A percentile compares a stretch with the other conserved stretches of the same genome.
Evolutionary conservation across 2,113 vertebrate genomes (phyloP).

Genomic region (Ondatra zibethicus): DNA sequence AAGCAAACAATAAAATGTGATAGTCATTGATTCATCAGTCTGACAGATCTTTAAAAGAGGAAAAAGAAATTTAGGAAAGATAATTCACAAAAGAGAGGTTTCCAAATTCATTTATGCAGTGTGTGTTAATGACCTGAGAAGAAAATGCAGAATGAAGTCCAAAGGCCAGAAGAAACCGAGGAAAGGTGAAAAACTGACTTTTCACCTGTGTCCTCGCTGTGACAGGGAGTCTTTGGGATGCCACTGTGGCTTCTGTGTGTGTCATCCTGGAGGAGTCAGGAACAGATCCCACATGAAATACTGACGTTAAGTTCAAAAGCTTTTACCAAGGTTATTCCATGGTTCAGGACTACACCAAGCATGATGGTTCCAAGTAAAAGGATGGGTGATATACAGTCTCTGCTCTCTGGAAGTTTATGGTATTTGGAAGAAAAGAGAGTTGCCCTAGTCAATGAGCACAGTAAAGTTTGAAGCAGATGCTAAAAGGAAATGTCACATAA

Average conservation of each 20-base stretch:
- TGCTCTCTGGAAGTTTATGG: background rate
- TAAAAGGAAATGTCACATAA: background rate
- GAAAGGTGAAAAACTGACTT: conserved; percentile 21
- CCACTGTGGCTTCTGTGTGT: conserved; percentile 5
- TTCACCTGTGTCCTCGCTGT: background rate
- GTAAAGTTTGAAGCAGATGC: background rate
- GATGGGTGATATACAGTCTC: background rate
- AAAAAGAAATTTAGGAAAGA: conserved; percentile 7
- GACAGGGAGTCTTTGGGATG: background rate
- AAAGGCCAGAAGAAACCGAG: background rate
- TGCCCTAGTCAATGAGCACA: background rate
- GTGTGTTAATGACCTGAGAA: background rate
- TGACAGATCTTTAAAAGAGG: background rate
- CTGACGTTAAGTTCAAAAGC: background rate
- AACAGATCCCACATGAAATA: background rate
- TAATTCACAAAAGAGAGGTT: conserved; percentile 40
- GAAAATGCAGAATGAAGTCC: background rate
- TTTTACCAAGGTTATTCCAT: background rate
- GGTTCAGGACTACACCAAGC: background rate
- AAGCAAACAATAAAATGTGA: background rate
- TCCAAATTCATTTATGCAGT: conserved; percentile 53
- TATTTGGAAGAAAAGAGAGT: conserved; percentile 39
- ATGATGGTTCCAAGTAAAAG: background rate
- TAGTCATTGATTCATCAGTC: background rate
- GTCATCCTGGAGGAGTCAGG: background rate